Conservation (phyloP, 2,113 vertebrate species). For the Capra hircus region DNA sequence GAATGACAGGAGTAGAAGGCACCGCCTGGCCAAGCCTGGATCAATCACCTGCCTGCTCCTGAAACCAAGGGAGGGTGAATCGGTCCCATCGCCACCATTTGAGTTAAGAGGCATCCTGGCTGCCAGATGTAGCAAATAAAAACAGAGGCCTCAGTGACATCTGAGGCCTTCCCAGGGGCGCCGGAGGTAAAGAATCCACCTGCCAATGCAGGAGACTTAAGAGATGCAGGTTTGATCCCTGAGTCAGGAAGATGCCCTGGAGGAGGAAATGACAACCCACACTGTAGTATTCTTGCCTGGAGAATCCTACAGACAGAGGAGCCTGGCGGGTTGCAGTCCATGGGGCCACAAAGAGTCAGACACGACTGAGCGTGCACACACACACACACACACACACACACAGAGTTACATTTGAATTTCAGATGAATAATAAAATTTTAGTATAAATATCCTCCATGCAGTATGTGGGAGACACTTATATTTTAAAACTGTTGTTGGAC, state of each 20-base stretch:
- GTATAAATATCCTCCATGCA: background rate
- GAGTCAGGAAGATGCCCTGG: background rate
- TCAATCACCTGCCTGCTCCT: background rate
- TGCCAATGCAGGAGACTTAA: background rate
- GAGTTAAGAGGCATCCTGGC: background rate
- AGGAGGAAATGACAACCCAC: background rate
- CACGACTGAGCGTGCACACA: accelerated
- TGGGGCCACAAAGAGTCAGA: background rate
- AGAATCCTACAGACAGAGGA: background rate
- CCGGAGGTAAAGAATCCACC: background rate
- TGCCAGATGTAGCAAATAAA: background rate
- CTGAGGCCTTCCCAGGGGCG: background rate
- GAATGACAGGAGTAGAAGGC: background rate
- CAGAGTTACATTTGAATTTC: background rate
- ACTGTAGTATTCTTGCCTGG: background rate
- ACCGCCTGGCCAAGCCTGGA: background rate
- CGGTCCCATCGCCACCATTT: background rate
- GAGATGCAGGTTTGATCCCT: background rate
- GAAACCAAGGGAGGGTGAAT: background rate
- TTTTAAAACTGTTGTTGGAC: background rate
- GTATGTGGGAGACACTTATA: background rate
- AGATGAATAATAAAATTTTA: background rate
- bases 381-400: too few relatives aligned
- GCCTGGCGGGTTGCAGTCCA: background rate
- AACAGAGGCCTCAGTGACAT: background rate